Evolutionary conservation across 2,888 invertebrate genomes (phyloP).

Genomic region (Acrobasis suavella): DNA sequence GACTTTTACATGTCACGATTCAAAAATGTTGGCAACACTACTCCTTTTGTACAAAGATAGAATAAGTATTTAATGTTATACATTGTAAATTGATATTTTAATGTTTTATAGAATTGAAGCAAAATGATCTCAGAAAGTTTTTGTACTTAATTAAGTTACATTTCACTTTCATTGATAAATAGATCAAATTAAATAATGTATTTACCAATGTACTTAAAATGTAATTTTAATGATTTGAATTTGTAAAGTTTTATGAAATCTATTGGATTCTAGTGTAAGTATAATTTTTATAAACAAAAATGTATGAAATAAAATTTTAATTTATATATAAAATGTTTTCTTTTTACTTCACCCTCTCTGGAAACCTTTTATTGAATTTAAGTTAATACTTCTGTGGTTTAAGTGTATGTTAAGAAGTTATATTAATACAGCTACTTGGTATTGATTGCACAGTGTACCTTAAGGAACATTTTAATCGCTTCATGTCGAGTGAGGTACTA

Average conservation of each 20-base stretch:
- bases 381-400: too few species aligned
- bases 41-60: constrained; percentile 30
- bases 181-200: not conserved
- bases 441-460: too few species aligned
- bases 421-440: too few species aligned
- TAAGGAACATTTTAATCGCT: too few species aligned
- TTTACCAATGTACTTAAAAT: constrained; percentile 19
- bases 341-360: not conserved
- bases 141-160: constrained; percentile 18
- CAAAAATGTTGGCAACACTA: constrained; percentile 43
- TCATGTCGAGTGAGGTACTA: too few species aligned
- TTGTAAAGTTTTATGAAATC: constrained; percentile 15
- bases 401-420: too few species aligned
- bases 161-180: constrained; percentile 17
- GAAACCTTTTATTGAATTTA: too few species aligned
- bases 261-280: constrained; percentile 13
- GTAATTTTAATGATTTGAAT: constrained; percentile 18
- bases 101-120: constrained; percentile 14
- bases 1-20: constrained; percentile 95
- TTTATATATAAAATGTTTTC: constrained; percentile 5
- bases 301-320: constrained; percentile 5
- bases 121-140: constrained; percentile 24
- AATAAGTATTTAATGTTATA: constrained; percentile 15
- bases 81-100: constrained; percentile 8
- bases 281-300: constrained; percentile 15